Evolutionary conservation across 2,113 vertebrate species (phyloP).

Genomic region (Aspidoscelis tigris): DNA sequence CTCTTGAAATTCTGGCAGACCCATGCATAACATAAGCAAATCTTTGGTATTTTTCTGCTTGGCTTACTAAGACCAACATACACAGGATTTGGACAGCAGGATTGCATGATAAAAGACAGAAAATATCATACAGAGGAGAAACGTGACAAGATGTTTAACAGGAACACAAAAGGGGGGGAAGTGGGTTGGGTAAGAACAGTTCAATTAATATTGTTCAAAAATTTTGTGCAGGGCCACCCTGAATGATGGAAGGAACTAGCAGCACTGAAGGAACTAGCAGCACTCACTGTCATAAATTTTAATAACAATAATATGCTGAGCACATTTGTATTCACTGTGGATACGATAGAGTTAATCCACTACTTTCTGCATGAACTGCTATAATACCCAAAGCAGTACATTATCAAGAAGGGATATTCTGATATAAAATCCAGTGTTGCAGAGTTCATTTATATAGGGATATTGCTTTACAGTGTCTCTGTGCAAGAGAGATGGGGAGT

Average conservation of each 20-base stretch:
- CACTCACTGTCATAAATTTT: slow-evolving; percentile 41
- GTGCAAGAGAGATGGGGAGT: background rate
- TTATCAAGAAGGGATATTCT: slow-evolving; percentile 39
- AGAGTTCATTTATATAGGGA: slow-evolving; percentile 53
- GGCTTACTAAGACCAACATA: slow-evolving; percentile 62
- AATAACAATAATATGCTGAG: slow-evolving; percentile 50
- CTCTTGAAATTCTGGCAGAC: slow-evolving; percentile 50
- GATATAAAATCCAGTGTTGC: slow-evolving; percentile 44
- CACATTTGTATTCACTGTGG: slow-evolving; percentile 35
- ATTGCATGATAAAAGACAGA: slow-evolving; percentile 55
- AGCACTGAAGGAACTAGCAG: slow-evolving; percentile 26
- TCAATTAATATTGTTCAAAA: slow-evolving; percentile 45
- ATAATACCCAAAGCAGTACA: slow-evolving; percentile 59
- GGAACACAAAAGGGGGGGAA: slow-evolving; percentile 23
- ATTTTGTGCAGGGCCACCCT: slow-evolving; percentile 38
- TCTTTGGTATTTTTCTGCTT: slow-evolving; percentile 57
- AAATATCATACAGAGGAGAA: slow-evolving; percentile 50
- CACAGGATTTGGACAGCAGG: slow-evolving; percentile 62
- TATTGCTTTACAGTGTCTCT: background rate
- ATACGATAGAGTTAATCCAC: slow-evolving; percentile 60
- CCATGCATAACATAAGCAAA: slow-evolving; percentile 37
- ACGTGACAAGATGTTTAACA: slow-evolving; percentile 34
- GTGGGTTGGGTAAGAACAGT: slow-evolving; percentile 39
- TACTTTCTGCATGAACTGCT: slow-evolving; percentile 60
- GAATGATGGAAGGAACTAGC: too few relatives aligned